Percentiles rank a stretch among this genome's conserved stretches.
These are phyloP conservation scores for Sarcoramphus papa DNA, from an alignment of 2,797 vertebrate species.

Conservation along the genomic window DNA sequence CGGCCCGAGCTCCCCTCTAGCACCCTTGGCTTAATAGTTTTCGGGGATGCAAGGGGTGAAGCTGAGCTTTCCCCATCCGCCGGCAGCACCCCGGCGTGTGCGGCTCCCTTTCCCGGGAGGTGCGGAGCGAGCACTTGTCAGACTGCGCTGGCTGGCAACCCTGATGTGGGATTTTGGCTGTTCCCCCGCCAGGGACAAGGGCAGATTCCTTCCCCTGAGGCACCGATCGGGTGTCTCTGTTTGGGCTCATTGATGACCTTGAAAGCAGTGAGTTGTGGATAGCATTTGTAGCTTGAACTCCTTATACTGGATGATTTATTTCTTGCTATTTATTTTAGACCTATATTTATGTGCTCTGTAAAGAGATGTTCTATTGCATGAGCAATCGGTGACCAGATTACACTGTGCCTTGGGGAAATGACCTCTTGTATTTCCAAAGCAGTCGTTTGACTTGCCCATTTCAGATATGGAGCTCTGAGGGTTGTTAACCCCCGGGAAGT, in stretches of 20 bases:
- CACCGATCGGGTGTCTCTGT: not conserved
- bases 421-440: not conserved
- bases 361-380: not conserved
- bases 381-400: not conserved
- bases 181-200: not conserved
- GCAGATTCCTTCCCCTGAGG: not conserved
- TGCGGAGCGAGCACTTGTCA: accelerated
- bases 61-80: not conserved
- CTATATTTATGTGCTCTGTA: not conserved
- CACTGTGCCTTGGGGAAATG: not conserved
- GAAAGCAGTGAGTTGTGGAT: not conserved
- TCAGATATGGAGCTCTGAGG: not conserved
- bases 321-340: not conserved
- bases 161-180: not conserved
- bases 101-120: not conserved
- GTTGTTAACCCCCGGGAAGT: not conserved
- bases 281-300: not conserved
- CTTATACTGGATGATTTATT: not conserved
- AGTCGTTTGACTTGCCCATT: not conserved
- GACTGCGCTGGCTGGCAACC: not conserved
- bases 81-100: accelerated
- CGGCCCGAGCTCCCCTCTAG: not conserved
- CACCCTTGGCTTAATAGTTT: accelerated
- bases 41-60: not conserved
- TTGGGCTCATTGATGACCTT: not conserved